Base-by-base conservation (phyloP, 2,797 vertebrate genomes). In the Bovichtus variegatus region DNA sequence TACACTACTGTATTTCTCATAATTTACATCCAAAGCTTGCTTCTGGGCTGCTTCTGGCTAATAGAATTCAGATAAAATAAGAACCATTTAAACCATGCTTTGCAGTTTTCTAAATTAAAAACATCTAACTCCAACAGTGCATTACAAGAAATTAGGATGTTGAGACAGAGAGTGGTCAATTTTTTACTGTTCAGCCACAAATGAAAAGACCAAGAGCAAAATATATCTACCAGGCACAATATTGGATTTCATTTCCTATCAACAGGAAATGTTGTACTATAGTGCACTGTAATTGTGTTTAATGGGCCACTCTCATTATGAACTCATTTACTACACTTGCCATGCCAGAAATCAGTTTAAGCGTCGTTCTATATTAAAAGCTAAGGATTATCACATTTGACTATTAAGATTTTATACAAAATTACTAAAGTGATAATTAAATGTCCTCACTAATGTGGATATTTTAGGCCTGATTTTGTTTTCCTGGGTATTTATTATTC, bases 31-130 rank as follows among this genome's bases (percentile, higher is more conserved):
- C 10, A 41, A 40, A 73, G 40, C 6, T 54, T 50, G 38, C 74
- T 49, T 57, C 19, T 25, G 15, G 41, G 23, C 50, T 13, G n/a
- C 46, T 75, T 64, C 80, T 38, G 16, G n/a, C 9, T 49, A 71
- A 59, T 54, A 47, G 67, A 78, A 58, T 78, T 36, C 31, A 40
- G 21, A 55, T 12, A 44, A 61, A 69, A 51, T 13, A 51, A 78
- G 9, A 64, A 51, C 5, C 19, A 59, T 46, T 76, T 10, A 63
- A 68, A 69, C 23, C 23, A 54, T n/a, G 6, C 44, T n/a, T 40
- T 60, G 19, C 44, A 67, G 57, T 77, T 72, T 82, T 36, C 18
- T 19, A 61, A 55, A 65, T 50, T 23, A 73, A 53, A 73, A 61
- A 60, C 40, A 50, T 55, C 23, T 3, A 29, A 44, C 25, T 79